Evolutionary conservation across 2,797 vertebrate genomes (phyloP).

Genomic region (Hydrocynus forskahlii): DNA sequence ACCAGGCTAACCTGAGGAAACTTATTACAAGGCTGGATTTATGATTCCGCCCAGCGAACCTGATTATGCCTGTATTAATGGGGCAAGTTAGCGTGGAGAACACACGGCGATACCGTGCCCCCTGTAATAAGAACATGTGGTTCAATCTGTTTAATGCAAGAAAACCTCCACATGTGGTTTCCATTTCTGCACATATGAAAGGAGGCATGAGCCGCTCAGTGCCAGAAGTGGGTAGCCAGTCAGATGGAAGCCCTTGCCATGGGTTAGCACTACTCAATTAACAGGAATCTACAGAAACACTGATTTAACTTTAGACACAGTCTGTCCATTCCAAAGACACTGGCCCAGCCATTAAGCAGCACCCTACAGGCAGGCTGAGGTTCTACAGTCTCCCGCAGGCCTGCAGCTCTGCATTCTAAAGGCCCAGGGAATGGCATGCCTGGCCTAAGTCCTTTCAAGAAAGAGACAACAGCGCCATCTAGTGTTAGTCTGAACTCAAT

Average conservation of each 20-base stretch:
- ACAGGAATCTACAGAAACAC: not conserved
- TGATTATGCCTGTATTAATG: not conserved
- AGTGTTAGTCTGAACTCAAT: not conserved
- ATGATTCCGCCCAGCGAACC: not conserved
- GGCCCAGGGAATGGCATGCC: too few relatives aligned
- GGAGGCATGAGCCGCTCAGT: not conserved
- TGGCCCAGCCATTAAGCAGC: not conserved
- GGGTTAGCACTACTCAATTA: not conserved
- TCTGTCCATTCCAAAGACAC: not conserved
- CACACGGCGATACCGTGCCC: not conserved
- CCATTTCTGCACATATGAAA: not conserved
- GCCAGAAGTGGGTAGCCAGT: not conserved
- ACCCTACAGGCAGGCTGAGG: not conserved
- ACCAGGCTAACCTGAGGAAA: not conserved
- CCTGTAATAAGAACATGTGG: not conserved
- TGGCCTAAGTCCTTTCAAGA: not conserved
- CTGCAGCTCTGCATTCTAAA: not conserved
- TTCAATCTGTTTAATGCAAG: not conserved
- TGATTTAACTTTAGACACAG: not conserved
- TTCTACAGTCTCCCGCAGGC: not conserved
- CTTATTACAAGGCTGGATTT: not conserved
- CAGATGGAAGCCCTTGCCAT: not conserved
- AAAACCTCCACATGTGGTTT: not conserved
- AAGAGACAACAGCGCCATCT: conserved; percentile 15
- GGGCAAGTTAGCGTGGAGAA: not conserved